Percentiles rank a stretch among this genome's conserved stretches.
These are phyloP conservation scores for Germaria angustata DNA, from an alignment of 2,888 invertebrate genomes.

Conservation along the genomic window DNA sequence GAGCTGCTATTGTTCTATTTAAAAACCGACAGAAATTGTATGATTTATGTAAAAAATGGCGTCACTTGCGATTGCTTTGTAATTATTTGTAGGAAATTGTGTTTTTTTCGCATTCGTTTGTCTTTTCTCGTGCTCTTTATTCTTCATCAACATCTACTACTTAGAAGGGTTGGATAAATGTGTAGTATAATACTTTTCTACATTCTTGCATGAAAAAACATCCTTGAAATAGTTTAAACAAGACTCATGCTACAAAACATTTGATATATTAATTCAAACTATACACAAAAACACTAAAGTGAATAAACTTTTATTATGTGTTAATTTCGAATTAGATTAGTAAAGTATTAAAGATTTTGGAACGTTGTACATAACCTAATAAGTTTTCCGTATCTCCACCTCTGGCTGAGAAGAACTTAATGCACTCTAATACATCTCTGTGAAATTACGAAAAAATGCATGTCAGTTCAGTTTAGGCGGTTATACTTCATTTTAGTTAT, in stretches of 20 bases:
- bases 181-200: neutral
- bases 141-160: neutral
- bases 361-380: too few species aligned
- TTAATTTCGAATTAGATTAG: too few species aligned
- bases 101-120: slow-evolving; percentile 24
- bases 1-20: slow-evolving; percentile 17
- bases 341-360: too few species aligned
- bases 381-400: too few species aligned
- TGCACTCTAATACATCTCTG: neutral
- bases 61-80: slow-evolving; percentile 61
- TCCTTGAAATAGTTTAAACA: too few species aligned
- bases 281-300: too few species aligned
- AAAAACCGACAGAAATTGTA: slow-evolving; percentile 44
- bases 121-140: neutral
- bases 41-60: slow-evolving; percentile 67
- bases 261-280: too few species aligned
- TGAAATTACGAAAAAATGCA: neutral
- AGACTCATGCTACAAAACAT: too few species aligned
- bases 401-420: too few species aligned
- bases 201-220: too few species aligned
- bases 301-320: too few species aligned
- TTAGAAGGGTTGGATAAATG: neutral
- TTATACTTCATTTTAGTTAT: neutral
- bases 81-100: slow-evolving; percentile 61
- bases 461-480: neutral